Conservation (phyloP, 35 echinoderm and acorn worm species). For the Hemicentrotus pulcherrimus region DNA sequence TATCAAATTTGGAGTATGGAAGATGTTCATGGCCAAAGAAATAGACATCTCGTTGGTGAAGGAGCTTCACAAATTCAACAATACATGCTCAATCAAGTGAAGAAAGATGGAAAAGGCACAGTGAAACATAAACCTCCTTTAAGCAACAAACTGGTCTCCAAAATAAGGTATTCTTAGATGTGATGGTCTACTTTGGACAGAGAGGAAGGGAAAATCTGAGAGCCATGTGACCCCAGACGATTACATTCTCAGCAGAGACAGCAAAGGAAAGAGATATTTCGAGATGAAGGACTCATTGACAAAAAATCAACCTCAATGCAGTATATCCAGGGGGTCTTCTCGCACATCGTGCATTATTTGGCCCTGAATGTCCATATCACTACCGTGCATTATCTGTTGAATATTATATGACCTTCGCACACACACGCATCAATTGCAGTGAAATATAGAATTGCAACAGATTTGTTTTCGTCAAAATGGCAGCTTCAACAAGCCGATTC, state of each 20-base stretch:
- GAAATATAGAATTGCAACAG: too few relatives aligned
- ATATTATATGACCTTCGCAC: too few relatives aligned
- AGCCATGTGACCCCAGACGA: slow-evolving; percentile 53
- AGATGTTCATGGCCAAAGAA: slow-evolving; percentile 1
- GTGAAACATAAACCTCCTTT: not conserved
- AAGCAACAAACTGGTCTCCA: not conserved
- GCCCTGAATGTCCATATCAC: too few relatives aligned
- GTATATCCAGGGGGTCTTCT: too few relatives aligned
- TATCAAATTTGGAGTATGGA: slow-evolving; percentile 17
- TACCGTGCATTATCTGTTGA: too few relatives aligned
- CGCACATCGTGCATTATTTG: too few relatives aligned
- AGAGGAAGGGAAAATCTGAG: slow-evolving; percentile 51
- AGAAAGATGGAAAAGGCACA: slow-evolving; percentile 31
- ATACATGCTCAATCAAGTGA: slow-evolving; percentile 46
- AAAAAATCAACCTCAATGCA: too few relatives aligned
- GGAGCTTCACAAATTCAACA: slow-evolving; percentile 43
- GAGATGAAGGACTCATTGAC: not conserved
- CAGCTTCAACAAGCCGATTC: too few relatives aligned
- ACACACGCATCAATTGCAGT: too few relatives aligned
- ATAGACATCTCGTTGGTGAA: not conserved
- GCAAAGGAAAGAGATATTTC: not conserved
- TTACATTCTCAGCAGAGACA: slow-evolving; percentile 42
- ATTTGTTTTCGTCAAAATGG: too few relatives aligned
- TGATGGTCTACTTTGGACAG: slow-evolving; percentile 25
- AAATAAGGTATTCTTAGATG: too few relatives aligned